Evolutionary conservation across 2,797 vertebrate genomes (phyloP), one percentile per base, ranked within the genome.

Genomic region (Babyrousa celebensis): DNA sequence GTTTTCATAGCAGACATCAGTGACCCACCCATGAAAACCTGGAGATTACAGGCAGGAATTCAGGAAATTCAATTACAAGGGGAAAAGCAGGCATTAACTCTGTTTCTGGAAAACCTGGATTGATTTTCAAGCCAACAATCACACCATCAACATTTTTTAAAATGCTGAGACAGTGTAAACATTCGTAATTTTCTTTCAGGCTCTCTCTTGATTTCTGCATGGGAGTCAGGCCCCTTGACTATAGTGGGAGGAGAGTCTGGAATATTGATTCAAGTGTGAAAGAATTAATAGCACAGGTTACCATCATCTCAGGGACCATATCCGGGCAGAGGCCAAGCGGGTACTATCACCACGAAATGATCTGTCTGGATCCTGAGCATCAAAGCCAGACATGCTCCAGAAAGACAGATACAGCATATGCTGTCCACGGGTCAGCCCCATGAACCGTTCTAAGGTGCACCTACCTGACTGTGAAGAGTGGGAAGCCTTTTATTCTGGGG

Each of bases 161-260:
- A 62, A 83, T 91, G 11, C 29, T 58, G 25, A 70, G 43, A 77
- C 25, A 63, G 16, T 21, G 12, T 32, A 65, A 52, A 43, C 15
- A 77, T 12, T 17, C n/a, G 15, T 84, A 87, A 86, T 32, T 77
- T 71, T 27, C 11, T 88, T 78, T 96, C 93, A 54, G 29, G 32
- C 23, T 95, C 18, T 67, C 7, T 95, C 60, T 68, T 85, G 10
- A 89, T 65, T 43, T 74, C 58, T 12, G 8, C 7, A 36, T 21
- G 21, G n/a, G 68, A 40, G 21, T 48, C n/a, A 63, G 43, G n/a
- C 14, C 12, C 18, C 70, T 16, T 72, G 40, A 15, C 60, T 86
- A 14, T 23, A 52, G 6, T 29, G 20, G 8, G 18, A 7, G 27
- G 4, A 29, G 15, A 12, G 10, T 68, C 12, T 74, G 40, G 20